Base-by-base conservation (phyloP, 1,140 invertebrate genomes). In the Penaeus vannamei region DNA sequence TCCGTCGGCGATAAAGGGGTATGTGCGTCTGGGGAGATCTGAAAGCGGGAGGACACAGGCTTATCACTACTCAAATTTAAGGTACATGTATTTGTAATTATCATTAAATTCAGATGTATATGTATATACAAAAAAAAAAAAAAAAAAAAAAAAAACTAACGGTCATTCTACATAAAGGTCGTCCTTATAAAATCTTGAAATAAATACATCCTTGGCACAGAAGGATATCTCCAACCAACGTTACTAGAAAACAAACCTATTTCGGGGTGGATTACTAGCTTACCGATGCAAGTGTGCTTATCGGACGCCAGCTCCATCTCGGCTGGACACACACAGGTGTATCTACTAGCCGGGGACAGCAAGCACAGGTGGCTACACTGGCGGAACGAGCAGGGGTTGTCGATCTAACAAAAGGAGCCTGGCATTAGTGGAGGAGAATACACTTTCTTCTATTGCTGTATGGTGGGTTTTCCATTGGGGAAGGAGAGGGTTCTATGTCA, bases 321-420 rank as follows among this genome's bases (percentile, higher is more conserved):
- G 36, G 94, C 92, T 46, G 94, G 95, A 12, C 93, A 92, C 2
- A 92, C 93, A 93, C 96, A 97, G 22, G 93, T 92, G 92, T 96
- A 97, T 29, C 93, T 91, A 3, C 95, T 94, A 80, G 93, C 92
- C 0, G 94, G 94, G 86, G 94, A 93, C 66, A 96, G 91, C 10
- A 92, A 92, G 92, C 96, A 97, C 46, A 94, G 93, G 92, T 97
- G 96, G 90, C 95, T 94, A 93, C 96, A 97, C 0, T 95, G 92
- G 12, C n/a, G 1, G 2, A 0, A 2, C 2, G 8, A 29, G 59
- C 89, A 90, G 17, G 89, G 89, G 26, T 90, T 90, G 17, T 17
- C 2, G 8, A 29, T 64, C 89, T 90, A 42, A 0, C 26, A 42
- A 0, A 36, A 72, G 2, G 59, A 1, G 53, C 14, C 2, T 46